Conservation (phyloP, 2,113 vertebrate species). For the Arizona elegans region DNA sequence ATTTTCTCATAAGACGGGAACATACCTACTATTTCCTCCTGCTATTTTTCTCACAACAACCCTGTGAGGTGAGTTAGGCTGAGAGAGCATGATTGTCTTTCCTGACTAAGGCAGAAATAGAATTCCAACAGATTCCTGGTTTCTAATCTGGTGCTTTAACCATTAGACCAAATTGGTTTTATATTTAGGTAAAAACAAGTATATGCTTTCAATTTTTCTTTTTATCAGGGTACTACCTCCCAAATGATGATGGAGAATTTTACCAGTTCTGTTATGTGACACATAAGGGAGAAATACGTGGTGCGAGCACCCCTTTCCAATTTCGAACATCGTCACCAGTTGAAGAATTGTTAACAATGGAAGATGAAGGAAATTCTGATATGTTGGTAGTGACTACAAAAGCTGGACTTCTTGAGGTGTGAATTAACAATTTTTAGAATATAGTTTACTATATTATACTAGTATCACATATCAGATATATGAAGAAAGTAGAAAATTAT, state of each 20-base stretch:
- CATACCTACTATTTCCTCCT: not conserved
- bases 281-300: slow-evolving; percentile 96
- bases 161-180: not conserved
- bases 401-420: slow-evolving; percentile 92
- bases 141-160: not conserved
- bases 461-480: not conserved
- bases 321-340: slow-evolving; percentile 89
- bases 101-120: not conserved
- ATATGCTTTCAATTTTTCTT: slow-evolving; percentile 35
- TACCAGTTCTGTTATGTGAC: slow-evolving; percentile 99
- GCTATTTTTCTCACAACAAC: not conserved
- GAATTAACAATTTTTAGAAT: slow-evolving; percentile 18
- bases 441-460: not conserved
- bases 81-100: not conserved
- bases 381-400: slow-evolving; percentile 98
- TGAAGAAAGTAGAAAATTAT: not conserved
- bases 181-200: not conserved
- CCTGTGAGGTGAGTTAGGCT: not conserved
- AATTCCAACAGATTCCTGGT: not conserved
- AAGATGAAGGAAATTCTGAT: slow-evolving; percentile 96
- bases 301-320: slow-evolving; percentile 97
- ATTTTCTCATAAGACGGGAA: not conserved
- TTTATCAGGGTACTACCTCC: slow-evolving; percentile 89
- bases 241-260: slow-evolving; percentile 96
- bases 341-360: slow-evolving; percentile 94